A percentile compares a stretch with the other conserved stretches of the same genome.
These are phyloP conservation scores for Alouatta palliata DNA, from an alignment of 2,113 vertebrate species.

Conservation along the genomic window DNA sequence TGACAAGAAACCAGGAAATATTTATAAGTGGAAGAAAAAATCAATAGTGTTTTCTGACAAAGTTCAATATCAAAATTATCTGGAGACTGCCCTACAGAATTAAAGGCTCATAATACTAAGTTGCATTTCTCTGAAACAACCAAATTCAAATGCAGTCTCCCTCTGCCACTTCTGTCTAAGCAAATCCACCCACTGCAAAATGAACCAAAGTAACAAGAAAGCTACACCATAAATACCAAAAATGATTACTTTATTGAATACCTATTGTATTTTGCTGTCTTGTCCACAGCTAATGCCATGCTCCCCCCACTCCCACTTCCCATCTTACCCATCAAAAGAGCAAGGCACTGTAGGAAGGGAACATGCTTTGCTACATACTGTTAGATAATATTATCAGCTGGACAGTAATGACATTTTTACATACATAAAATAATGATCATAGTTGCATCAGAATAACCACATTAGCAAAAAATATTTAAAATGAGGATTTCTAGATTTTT, in stretches of 20 bases:
- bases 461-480: conserved; percentile 2
- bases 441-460: neutral
- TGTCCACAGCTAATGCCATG: neutral
- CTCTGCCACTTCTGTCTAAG: neutral
- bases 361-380: neutral
- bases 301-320: neutral
- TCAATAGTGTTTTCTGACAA: neutral
- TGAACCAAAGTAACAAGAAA: neutral
- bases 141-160: neutral
- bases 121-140: neutral
- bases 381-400: neutral
- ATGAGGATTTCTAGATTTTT: neutral
- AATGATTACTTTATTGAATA: neutral
- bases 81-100: neutral
- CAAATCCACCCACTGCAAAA: neutral
- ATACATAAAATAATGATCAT: conserved; percentile 1
- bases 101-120: neutral
- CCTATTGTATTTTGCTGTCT: neutral
- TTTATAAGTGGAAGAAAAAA: neutral
- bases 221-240: neutral
- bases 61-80: neutral
- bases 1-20: neutral
- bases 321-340: neutral
- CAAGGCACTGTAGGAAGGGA: neutral
- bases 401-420: neutral